phyloP scores from a whole-genome alignment of 2,888 invertebrate species.

The Nomada ruficornis region DNA sequence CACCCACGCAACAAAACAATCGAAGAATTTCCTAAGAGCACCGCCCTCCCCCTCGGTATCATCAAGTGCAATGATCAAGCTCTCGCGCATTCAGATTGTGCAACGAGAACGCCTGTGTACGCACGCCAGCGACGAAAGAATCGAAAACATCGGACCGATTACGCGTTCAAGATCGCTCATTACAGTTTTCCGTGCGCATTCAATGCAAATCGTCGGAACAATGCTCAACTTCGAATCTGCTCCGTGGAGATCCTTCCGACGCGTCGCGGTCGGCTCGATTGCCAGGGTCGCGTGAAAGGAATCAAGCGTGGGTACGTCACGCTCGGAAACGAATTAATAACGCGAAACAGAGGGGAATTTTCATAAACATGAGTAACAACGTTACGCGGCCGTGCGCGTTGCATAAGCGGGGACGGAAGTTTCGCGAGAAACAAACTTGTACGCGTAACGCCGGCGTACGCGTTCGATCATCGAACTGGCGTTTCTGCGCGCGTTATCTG shows the following conservation, averaged over 20 bases:
- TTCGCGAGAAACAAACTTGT: background rate
- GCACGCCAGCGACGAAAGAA: conserved; percentile 6
- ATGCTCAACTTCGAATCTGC: conserved; percentile 17
- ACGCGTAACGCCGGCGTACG: background rate
- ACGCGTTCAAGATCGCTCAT: conserved; percentile 14
- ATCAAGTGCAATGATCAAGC: background rate
- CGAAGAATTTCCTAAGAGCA: background rate
- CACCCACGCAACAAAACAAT: background rate
- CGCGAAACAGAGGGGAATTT: conserved; percentile 17
- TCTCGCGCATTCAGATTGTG: conserved; percentile 12
- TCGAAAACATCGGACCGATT: conserved; percentile 14
- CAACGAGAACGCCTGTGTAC: conserved; percentile 1
- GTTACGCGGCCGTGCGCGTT: conserved; percentile 23
- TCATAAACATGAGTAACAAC: conserved; percentile 2
- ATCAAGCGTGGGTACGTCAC: conserved; percentile 20
- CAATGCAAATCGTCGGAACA: conserved; percentile 51
- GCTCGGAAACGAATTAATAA: conserved; percentile 25
- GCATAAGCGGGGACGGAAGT: background rate
- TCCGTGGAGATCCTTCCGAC: background rate
- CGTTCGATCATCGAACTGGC: background rate
- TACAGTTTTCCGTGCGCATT: conserved; percentile 45
- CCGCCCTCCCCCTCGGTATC: background rate
- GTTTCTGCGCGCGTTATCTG: background rate
- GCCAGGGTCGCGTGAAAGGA: conserved; percentile 9
- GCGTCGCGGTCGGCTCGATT: background rate